Percentiles rank a stretch among this genome's conserved stretches.
Evolutionary conservation across 2,113 vertebrate genomes (phyloP).

Genomic region (Polypterus bichir): DNA sequence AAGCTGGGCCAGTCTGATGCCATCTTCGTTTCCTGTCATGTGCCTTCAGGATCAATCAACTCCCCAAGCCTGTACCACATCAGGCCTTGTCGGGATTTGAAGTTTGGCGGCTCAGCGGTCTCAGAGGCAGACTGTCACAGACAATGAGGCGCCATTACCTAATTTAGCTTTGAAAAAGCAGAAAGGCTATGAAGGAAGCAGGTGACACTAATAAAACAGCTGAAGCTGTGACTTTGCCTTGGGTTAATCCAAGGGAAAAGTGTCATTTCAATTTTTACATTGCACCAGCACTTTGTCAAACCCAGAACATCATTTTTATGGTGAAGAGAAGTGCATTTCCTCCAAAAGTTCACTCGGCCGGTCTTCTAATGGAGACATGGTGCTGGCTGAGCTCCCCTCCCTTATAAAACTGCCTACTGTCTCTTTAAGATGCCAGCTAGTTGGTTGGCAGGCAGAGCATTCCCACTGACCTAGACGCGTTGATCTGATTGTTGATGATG

Average conservation of each 20-base stretch:
- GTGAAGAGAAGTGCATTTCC: no score
- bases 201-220: slow-evolving; percentile 11
- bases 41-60: no score
- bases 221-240: slow-evolving; percentile 30
- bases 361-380: no score
- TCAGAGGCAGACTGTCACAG: slow-evolving; percentile 1
- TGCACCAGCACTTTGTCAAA: slow-evolving; percentile 44
- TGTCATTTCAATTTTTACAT: slow-evolving; percentile 39
- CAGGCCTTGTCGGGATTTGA: no score
- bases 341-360: no score
- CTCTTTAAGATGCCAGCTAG: slow-evolving; percentile 39
- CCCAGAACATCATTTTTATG: background rate
- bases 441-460: slow-evolving; percentile 22
- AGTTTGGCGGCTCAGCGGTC: no score
- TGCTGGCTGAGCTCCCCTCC: no score
- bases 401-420: slow-evolving; percentile 12
- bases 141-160: slow-evolving; percentile 4
- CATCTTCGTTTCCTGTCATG: no score
- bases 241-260: slow-evolving; percentile 38
- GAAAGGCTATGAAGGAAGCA: background rate
- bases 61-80: no score
- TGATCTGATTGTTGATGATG: slow-evolving; percentile 38
- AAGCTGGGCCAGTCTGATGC: no score
- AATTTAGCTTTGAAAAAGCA: background rate
- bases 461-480: slow-evolving; percentile 15